phyloP scores from a whole-genome alignment of 2,888 invertebrate species.

The Orchesellides sinensis region DNA sequence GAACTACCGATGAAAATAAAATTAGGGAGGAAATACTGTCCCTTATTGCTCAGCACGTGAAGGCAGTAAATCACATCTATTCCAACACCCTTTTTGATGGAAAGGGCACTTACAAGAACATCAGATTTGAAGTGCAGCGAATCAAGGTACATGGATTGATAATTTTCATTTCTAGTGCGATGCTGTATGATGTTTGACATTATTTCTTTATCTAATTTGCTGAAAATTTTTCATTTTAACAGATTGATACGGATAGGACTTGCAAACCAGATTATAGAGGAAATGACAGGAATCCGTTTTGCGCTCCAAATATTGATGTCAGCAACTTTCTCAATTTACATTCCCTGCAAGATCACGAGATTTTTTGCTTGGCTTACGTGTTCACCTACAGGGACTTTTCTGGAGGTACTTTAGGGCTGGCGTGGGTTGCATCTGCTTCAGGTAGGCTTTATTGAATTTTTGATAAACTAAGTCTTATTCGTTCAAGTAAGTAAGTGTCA shows the following conservation, averaged over 20 bases:
- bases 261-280: conserved; percentile 83
- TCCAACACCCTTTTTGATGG: conserved; percentile 97
- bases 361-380: conserved; percentile 99
- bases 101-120: conserved; percentile 84
- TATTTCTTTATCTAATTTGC: neutral
- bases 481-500: neutral
- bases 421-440: conserved; percentile 99
- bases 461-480: neutral
- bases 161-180: neutral
- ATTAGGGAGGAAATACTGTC: conserved; percentile 98
- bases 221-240: conserved; percentile 68
- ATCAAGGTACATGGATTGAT: conserved; percentile 81
- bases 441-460: conserved; percentile 75
- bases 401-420: conserved; percentile 97
- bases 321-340: conserved; percentile 99
- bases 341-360: conserved; percentile 97
- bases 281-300: conserved; percentile 89
- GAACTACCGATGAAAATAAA: conserved; percentile 82
- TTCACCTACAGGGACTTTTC: conserved; percentile 99
- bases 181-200: neutral
- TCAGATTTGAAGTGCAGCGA: conserved; percentile 96
- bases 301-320: conserved; percentile 98
- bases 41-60: conserved; percentile 98
- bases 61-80: conserved; percentile 98
- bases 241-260: conserved; percentile 94